Percentiles rank a stretch among this genome's conserved stretches.
Evolutionary conservation across 2,113 vertebrate genomes (phyloP).

Genomic region (Pseudorasbora parva): DNA sequence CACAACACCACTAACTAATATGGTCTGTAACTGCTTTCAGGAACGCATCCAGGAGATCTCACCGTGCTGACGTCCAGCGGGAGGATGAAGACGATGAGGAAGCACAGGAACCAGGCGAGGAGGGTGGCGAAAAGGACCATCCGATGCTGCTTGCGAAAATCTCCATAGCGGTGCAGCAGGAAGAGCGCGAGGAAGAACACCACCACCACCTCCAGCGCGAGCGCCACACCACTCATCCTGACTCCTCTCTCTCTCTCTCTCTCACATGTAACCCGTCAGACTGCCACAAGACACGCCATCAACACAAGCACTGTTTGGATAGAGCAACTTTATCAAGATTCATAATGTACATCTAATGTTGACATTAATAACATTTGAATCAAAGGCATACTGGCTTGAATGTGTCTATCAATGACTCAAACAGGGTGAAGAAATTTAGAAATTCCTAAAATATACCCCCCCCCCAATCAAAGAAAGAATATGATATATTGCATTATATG

Average conservation of each 20-base stretch:
- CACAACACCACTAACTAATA: not conserved
- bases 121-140: slow-evolving; percentile 91
- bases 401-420: not conserved
- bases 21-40: not conserved
- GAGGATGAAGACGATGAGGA: slow-evolving; percentile 93
- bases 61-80: slow-evolving; percentile 96
- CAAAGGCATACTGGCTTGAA: not conserved
- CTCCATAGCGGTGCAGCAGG: slow-evolving; percentile 90
- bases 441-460: not conserved
- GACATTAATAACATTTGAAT: not conserved
- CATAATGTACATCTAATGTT: not conserved
- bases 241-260: not conserved
- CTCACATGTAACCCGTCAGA: not conserved
- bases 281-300: slow-evolving; percentile 46
- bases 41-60: slow-evolving; percentile 53
- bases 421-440: not conserved
- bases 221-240: slow-evolving; percentile 83
- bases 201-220: slow-evolving; percentile 87
- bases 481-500: not conserved
- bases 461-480: not conserved
- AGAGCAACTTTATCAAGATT: not conserved
- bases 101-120: slow-evolving; percentile 95
- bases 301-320: not conserved
- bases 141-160: slow-evolving; percentile 88
- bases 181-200: slow-evolving; percentile 91